Base-by-base conservation (phyloP, 1,140 invertebrate species). In the Euborellia annulipes region DNA sequence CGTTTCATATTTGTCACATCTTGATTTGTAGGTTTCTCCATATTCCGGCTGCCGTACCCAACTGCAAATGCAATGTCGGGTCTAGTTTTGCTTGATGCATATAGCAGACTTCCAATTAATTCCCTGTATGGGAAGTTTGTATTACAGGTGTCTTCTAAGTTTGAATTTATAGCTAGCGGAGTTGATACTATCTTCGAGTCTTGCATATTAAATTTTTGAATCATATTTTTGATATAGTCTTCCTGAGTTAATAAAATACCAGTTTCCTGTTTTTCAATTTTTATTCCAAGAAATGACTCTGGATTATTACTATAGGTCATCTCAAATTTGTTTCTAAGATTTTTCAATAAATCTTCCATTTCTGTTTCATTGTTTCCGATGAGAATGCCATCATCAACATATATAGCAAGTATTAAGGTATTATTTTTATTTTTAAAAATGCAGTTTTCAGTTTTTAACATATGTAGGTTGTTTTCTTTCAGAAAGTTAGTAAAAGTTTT, bases 1-100 rank as follows among this genome's bases (percentile, higher is more conserved):
- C 54, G 18, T 46, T 55, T 59, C n/a, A 53, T 45, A 36, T 20
- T 53, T 47, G 53, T 56, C 55, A 23, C 57, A 43, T 4, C 39
- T 16, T 45, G n/a, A n/a, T 50, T 13, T 1, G 11, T 30, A 2
- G 52, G 50, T 27, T 51, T 51, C 19, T 48, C 45, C 8, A 43
- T 23, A 45, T 49, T 49, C 40, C 48, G 47, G 14, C 49, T 43
- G 0, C 50, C 36, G 2, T 48, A 20, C 16, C 42, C 47, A 3
- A 53, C 48, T 11, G 50, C 47, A 51, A 43, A 55, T 2, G 46
- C 18, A 13, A 58, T 54, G 38, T 58, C 54, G 2, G 53, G 52
- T 23, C 54, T 20, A n/a, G n/a, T n/a, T n/a, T n/a, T n/a, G n/a
- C n/a, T n/a, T n/a, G n/a, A n/a, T n/a, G n/a, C n/a, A n/a, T 37